phyloP scores from a whole-genome alignment of 1,140 invertebrate genomes.

The Asbolus verrucosus region DNA sequence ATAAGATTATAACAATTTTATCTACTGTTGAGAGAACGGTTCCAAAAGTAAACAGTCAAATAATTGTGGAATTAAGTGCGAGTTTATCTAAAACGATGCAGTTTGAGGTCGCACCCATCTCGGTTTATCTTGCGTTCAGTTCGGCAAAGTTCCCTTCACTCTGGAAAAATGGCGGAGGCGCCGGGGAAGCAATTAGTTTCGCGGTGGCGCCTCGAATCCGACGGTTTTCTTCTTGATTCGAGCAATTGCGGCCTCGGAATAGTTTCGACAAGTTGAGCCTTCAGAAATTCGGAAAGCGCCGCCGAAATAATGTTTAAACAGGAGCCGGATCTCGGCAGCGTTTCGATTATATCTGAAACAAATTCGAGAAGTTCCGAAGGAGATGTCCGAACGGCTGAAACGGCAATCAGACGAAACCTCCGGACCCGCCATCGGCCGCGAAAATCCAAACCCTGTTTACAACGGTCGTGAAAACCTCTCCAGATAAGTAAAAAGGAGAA shows the following conservation, averaged over 20 bases:
- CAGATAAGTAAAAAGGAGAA: slow-evolving; percentile 12
- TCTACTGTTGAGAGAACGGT: no score
- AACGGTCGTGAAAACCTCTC: slow-evolving; percentile 11
- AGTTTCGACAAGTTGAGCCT: background rate
- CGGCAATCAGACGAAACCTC: slow-evolving; percentile 19
- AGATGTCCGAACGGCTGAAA: slow-evolving; percentile 12
- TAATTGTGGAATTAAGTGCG: no score
- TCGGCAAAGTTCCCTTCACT: no score
- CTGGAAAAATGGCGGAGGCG: background rate
- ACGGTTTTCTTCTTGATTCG: no score
- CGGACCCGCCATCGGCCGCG: background rate
- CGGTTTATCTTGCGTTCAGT: no score
- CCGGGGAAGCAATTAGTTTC: background rate
- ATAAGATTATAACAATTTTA: no score
- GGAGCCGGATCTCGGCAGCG: background rate
- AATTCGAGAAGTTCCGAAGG: slow-evolving; percentile 6
- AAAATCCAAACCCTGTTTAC: slow-evolving; percentile 20
- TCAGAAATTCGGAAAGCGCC: no score
- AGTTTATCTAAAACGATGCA: no score
- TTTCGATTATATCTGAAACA: slow-evolving; percentile 12
- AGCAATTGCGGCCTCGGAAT: no score
- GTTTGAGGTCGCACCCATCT: no score
- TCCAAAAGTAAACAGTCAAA: no score
- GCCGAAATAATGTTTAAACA: background rate
- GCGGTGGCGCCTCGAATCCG: no score